A percentile compares a stretch with the other conserved stretches of the same genome.
phyloP scores from a whole-genome alignment of 2,888 invertebrate species.

The Coremacera marginata region DNA sequence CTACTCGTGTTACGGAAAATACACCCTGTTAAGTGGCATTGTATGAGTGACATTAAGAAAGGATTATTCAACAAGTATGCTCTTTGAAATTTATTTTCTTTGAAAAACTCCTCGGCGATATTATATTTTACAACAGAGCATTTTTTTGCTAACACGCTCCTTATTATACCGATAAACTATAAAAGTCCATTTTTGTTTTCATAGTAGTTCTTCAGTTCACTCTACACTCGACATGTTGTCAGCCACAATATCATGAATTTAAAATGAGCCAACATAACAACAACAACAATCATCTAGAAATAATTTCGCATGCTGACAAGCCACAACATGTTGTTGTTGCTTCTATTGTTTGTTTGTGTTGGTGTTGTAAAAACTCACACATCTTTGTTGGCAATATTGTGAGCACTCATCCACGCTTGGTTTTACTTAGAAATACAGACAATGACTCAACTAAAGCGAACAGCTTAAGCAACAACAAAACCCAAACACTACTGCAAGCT shows the following conservation, averaged over 20 bases:
- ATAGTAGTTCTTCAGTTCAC: no score
- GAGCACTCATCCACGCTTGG: neutral
- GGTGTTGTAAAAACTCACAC: constrained; percentile 4
- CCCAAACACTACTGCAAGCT: neutral
- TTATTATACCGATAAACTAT: no score
- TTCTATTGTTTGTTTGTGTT: neutral
- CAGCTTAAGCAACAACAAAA: neutral
- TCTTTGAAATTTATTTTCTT: no score
- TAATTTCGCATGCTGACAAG: neutral
- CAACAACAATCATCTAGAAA: neutral
- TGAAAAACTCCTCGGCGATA: no score
- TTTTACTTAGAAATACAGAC: constrained; percentile 39
- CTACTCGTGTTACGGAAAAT: no score
- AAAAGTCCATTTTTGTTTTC: no score
- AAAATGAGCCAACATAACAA: neutral
- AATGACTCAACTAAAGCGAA: constrained; percentile 33
- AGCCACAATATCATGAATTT: neutral
- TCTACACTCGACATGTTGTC: neutral
- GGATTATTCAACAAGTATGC: no score
- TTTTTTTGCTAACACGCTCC: neutral
- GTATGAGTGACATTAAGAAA: no score
- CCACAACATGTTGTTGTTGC: neutral
- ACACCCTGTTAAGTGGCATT: no score
- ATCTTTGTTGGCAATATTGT: constrained; percentile 16
- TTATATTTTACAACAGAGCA: neutral